phyloP scores from a whole-genome alignment of 2,797 vertebrate species.

The Okamejei kenojei region DNA sequence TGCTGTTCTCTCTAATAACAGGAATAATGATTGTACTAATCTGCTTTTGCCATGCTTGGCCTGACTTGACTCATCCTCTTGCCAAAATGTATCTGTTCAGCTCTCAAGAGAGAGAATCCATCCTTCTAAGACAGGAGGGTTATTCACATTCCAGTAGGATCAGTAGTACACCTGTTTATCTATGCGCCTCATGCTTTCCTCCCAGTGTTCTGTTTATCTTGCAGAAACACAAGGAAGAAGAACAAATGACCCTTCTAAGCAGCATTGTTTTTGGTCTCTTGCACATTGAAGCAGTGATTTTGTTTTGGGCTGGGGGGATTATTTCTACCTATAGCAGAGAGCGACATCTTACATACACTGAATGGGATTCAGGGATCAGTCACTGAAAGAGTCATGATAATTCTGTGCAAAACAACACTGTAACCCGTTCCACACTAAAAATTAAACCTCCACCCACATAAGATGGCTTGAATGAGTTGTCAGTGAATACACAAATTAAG shows the following conservation, averaged over 20 bases:
- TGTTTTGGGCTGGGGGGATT: neutral
- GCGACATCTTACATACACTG: neutral
- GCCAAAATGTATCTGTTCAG: neutral
- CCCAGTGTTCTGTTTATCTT: slow-evolving; percentile 20
- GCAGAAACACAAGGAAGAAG: slow-evolving; percentile 18
- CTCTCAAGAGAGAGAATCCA: neutral
- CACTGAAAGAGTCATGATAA: neutral
- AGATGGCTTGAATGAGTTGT: neutral
- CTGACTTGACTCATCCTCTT: neutral
- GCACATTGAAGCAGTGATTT: neutral
- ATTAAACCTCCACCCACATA: neutral
- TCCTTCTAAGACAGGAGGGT: neutral
- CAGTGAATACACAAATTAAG: too few relatives aligned
- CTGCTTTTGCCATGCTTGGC: neutral
- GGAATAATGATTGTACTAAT: slow-evolving; percentile 21
- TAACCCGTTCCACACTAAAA: neutral
- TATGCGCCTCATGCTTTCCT: slow-evolving; percentile 6
- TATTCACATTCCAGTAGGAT: slow-evolving; percentile 16
- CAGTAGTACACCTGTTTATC: slow-evolving; percentile 19
- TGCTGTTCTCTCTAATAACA: neutral
- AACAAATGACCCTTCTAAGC: slow-evolving; percentile 25
- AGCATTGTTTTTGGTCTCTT: slow-evolving; percentile 19
- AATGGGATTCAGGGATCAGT: neutral
- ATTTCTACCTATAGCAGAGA: too few relatives aligned
- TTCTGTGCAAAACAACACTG: neutral